Evolutionary conservation across 2,888 invertebrate genomes (phyloP).

Genomic region (Papilio protenor): DNA sequence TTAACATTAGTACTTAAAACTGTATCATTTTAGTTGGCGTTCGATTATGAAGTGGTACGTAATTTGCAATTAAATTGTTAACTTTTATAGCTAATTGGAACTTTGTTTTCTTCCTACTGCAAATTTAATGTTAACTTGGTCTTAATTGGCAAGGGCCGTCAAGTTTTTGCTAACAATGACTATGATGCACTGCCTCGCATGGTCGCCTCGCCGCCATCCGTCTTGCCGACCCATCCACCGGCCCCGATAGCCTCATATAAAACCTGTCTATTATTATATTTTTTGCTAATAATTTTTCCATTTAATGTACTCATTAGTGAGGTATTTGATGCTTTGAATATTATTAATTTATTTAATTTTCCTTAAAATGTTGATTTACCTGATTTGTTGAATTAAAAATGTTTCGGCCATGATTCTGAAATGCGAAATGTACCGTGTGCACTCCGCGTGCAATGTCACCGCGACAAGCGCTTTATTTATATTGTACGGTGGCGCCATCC

Average conservation of each 20-base stretch:
- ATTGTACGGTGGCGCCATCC: conserved; percentile 61
- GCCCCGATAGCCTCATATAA: conserved; percentile 28
- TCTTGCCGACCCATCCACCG: conserved; percentile 37
- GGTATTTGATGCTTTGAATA: background rate
- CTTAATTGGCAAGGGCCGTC: conserved; percentile 43
- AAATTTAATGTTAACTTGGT: conserved; percentile 37
- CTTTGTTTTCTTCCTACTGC: conserved; percentile 38
- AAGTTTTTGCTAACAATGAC: conserved; percentile 38
- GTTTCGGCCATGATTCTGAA: conserved; percentile 8
- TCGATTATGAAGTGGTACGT: conserved; percentile 38
- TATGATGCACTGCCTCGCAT: conserved; percentile 39
- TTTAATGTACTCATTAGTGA: background rate
- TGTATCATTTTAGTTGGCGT: conserved; percentile 27
- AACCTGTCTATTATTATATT: conserved; percentile 9
- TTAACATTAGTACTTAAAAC: conserved; percentile 20
- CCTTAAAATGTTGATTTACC: background rate
- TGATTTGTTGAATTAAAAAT: background rate
- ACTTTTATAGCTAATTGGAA: conserved; percentile 43
- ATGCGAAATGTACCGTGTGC: conserved; percentile 41
- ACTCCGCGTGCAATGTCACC: conserved; percentile 47
- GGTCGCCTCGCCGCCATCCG: conserved; percentile 29
- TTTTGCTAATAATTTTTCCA: conserved; percentile 20
- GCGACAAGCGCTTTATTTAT: conserved; percentile 53
- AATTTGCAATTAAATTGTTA: conserved; percentile 44
- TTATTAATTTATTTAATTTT: background rate